These are phyloP conservation scores for Limonius californicus DNA, from an alignment of 1,140 invertebrate genomes.

Conservation along the genomic window DNA sequence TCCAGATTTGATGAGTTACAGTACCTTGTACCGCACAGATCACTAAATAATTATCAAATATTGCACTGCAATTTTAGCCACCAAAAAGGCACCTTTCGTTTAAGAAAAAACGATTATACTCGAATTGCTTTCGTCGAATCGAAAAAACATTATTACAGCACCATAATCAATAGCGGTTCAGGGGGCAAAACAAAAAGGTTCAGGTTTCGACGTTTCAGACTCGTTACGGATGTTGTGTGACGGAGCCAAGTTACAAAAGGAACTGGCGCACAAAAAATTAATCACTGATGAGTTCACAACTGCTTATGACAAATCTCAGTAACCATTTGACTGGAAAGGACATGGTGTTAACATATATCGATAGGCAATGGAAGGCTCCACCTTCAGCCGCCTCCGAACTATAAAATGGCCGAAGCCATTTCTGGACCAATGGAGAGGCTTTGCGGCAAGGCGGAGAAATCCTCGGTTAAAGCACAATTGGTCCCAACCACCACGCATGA, in stretches of 20 bases:
- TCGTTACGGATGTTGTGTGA: background rate
- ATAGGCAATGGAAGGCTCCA: conserved; percentile 24
- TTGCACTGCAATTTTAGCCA: no score
- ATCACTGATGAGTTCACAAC: conserved; percentile 19
- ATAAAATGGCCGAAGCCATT: conserved; percentile 30
- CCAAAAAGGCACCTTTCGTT: no score
- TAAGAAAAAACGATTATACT: no score
- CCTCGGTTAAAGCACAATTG: background rate
- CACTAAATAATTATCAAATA: no score
- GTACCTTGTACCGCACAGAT: no score
- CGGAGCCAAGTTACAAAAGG: conserved; percentile 15
- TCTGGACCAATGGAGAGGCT: background rate
- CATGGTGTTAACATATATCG: conserved; percentile 28
- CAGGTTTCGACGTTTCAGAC: no score
- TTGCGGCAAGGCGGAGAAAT: background rate
- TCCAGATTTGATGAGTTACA: no score
- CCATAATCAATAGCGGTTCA: no score
- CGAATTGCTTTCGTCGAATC: no score
- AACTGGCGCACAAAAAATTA: conserved; percentile 19
- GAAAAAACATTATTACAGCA: no score
- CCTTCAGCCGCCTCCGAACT: conserved; percentile 20
- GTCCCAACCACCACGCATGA: background rate
- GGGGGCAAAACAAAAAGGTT: no score
- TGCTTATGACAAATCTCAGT: conserved; percentile 27
- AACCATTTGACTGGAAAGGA: conserved; percentile 38